Conservation (phyloP, 1,140 invertebrate genomes). For the Platorchestia sp. region DNA sequence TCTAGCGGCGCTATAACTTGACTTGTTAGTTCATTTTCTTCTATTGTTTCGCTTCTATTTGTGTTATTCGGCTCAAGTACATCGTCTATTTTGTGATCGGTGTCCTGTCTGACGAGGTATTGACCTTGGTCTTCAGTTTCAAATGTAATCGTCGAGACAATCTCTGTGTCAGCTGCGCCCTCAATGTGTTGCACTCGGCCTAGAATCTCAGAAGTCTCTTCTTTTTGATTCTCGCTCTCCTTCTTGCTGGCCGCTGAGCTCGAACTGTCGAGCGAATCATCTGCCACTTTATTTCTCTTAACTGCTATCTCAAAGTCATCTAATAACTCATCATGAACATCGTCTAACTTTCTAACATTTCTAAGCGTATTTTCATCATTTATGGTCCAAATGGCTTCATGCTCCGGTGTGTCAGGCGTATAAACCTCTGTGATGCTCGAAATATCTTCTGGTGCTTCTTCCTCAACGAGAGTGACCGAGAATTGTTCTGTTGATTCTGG, state of each 20-base stretch:
- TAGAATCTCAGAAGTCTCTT: not conserved
- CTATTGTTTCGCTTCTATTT: not conserved
- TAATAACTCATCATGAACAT: not conserved
- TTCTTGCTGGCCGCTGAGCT: not conserved
- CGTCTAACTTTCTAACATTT: not conserved
- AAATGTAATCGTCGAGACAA: not conserved
- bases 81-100: not conserved
- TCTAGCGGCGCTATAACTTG: not conserved
- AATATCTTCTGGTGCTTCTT: not conserved
- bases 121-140: not conserved
- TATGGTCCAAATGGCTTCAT: not conserved
- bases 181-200: not conserved
- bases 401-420: not conserved
- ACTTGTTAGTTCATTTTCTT: not conserved
- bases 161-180: not conserved
- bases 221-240: not conserved
- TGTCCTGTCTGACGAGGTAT: not conserved
- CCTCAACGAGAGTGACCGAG: not conserved
- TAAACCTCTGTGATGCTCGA: not conserved
- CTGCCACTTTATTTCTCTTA: conserved; percentile 35
- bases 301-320: not conserved
- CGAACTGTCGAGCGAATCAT: not conserved
- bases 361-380: not conserved
- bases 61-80: not conserved
- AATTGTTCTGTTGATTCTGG: not conserved